phyloP scores from a whole-genome alignment of 2,888 invertebrate species.

The Nymphalis polychloros region DNA sequence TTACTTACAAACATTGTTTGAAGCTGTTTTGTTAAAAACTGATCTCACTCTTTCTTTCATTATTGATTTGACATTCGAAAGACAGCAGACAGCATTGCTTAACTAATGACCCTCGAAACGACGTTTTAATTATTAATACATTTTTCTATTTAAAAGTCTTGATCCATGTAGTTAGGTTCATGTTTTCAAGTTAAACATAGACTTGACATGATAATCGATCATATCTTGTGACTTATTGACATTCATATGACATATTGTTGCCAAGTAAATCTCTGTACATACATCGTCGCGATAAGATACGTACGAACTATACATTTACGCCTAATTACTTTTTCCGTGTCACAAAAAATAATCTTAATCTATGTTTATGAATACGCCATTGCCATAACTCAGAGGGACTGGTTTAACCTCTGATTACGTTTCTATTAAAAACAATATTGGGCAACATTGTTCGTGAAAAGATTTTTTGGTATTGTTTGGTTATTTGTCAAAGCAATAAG shows the following conservation, averaged over 20 bases:
- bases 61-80: no score
- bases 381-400: constrained; percentile 67
- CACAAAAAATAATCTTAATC: constrained; percentile 58
- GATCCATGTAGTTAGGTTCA: neutral
- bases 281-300: constrained; percentile 29
- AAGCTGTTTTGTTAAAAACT: no score
- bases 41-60: no score
- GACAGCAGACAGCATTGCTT: no score
- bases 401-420: constrained; percentile 70
- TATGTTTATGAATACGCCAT: constrained; percentile 61
- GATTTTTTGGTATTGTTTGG: constrained; percentile 1
- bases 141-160: constrained; percentile 6
- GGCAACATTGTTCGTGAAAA: constrained; percentile 36
- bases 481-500: constrained; percentile 39
- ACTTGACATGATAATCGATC: constrained; percentile 29
- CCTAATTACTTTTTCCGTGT: constrained; percentile 61
- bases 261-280: constrained; percentile 24
- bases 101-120: no score
- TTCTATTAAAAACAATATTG: constrained; percentile 45
- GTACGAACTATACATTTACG: constrained; percentile 37
- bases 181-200: constrained; percentile 8
- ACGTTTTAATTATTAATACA: neutral
- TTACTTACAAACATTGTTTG: no score
- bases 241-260: constrained; percentile 41
- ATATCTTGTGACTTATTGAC: constrained; percentile 39